phyloP scores from a whole-genome alignment of 2,797 vertebrate species.

The Apogon hyalosoma region DNA sequence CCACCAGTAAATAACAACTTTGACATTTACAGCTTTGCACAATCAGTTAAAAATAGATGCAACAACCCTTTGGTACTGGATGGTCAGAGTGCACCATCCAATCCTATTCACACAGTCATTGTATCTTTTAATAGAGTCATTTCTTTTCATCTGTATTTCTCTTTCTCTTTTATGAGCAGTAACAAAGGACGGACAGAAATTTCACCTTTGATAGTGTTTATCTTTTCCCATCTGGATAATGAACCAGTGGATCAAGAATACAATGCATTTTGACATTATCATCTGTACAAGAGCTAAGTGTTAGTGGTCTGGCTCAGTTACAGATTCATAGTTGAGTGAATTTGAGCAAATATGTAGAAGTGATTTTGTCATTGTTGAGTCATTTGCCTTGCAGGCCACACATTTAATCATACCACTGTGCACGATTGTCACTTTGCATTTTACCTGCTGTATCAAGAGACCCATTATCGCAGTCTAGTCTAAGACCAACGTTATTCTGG shows the following conservation, averaged over 20 bases:
- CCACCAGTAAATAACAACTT: no score
- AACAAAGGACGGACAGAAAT: conserved; percentile 15
- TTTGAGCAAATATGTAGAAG: background rate
- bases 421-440: conserved; percentile 12
- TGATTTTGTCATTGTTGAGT: conserved; percentile 1
- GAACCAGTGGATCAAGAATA: background rate
- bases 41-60: no score
- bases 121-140: no score
- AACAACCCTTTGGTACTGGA: no score
- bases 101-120: no score
- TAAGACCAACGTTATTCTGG: background rate
- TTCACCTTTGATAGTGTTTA: conserved; percentile 10
- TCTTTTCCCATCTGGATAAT: conserved; percentile 11
- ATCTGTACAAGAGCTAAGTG: conserved; percentile 5
- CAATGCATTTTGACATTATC: background rate
- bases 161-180: conserved; percentile 22
- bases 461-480: conserved; percentile 16
- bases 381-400: background rate
- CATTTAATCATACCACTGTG: background rate
- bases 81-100: no score
- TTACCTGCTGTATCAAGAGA: conserved; percentile 20
- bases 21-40: no score
- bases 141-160: no score
- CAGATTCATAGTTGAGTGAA: conserved; percentile 3
- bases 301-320: background rate